phyloP scores from a whole-genome alignment of 2,797 vertebrate genomes.

The Phrynocephalus vlangalii region DNA sequence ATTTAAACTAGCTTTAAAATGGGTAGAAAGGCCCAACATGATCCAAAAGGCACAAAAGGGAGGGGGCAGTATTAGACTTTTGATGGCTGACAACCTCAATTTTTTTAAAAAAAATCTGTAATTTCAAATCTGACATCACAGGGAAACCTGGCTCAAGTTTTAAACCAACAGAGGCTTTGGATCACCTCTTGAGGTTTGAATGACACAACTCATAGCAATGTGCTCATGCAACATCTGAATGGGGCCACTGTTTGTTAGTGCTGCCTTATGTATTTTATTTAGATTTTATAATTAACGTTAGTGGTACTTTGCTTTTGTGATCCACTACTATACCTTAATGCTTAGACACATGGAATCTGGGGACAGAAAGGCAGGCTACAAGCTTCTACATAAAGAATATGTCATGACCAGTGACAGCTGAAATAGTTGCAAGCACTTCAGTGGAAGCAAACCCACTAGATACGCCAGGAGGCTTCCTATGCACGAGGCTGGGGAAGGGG shows the following conservation, averaged over 20 bases:
- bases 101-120: not conserved
- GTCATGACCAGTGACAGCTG: not conserved
- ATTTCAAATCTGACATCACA: not conserved
- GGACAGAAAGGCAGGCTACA: not conserved
- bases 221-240: no score
- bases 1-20: no score
- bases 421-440: not conserved
- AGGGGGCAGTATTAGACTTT: no score
- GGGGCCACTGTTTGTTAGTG: not conserved
- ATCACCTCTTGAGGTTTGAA: not conserved
- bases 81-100: no score
- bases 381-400: not conserved
- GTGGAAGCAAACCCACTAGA: not conserved
- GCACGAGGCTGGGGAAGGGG: not conserved
- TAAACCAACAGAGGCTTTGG: not conserved
- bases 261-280: not conserved
- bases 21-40: no score
- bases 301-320: not conserved
- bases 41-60: no score
- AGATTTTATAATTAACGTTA: not conserved
- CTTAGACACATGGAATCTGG: not conserved
- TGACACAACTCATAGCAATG: no score
- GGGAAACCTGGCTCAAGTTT: not conserved
- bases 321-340: no score
- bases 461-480: not conserved